Percentiles rank a stretch among this genome's conserved stretches.
These are phyloP conservation scores for Dendrolimus kikuchii DNA, from an alignment of 1,140 invertebrate genomes.

Conservation along the genomic window DNA sequence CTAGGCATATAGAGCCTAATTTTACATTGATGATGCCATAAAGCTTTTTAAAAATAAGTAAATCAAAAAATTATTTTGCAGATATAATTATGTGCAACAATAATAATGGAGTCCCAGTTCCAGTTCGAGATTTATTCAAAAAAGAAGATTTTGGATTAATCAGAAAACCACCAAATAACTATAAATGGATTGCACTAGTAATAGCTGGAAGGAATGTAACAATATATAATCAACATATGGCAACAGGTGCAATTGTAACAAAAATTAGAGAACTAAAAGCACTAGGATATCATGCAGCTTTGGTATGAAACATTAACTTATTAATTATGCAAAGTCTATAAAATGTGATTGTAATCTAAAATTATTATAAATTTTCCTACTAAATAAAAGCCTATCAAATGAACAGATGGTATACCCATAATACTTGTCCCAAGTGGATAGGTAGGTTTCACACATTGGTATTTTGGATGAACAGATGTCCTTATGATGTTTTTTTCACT, in stretches of 20 bases:
- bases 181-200: slow-evolving; percentile 69
- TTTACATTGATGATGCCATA: neutral
- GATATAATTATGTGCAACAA: slow-evolving; percentile 74
- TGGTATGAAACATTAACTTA: slow-evolving; percentile 55
- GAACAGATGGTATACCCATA: no score
- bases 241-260: slow-evolving; percentile 56
- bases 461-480: no score
- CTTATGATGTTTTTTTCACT: no score
- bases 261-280: slow-evolving; percentile 72
- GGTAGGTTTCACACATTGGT: no score
- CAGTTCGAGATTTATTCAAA: slow-evolving; percentile 45
- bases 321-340: neutral
- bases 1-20: no score
- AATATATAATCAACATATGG: slow-evolving; percentile 38
- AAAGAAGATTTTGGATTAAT: slow-evolving; percentile 53
- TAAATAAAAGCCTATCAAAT: no score
- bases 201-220: slow-evolving; percentile 57
- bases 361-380: no score
- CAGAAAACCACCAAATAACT: slow-evolving; percentile 48
- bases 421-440: no score
- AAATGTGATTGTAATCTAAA: neutral
- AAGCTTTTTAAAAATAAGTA: neutral
- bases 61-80: slow-evolving; percentile 31
- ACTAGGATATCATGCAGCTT: slow-evolving; percentile 72
- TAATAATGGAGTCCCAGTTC: slow-evolving; percentile 40